Conservation (phyloP, 92 coral and sea anemone species). For the Chrysogorgia sp. region DNA sequence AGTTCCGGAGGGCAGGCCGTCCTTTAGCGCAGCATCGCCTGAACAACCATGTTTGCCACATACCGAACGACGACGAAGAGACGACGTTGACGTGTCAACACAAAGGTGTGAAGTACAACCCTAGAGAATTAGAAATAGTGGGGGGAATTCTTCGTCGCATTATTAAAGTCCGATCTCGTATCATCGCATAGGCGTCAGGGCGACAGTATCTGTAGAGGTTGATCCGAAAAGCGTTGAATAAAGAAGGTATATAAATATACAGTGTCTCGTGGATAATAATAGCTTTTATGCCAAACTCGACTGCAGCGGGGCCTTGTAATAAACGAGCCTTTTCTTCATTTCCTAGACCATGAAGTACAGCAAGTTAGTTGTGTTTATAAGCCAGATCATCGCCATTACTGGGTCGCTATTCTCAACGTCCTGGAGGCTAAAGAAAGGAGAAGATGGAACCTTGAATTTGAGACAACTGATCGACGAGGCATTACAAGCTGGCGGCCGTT, state of each 20-base stretch:
- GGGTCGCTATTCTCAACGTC: background rate
- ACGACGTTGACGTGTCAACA: background rate
- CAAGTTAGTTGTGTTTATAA: background rate
- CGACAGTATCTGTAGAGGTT: too few species aligned
- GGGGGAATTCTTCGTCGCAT: too few species aligned
- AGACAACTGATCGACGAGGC: background rate
- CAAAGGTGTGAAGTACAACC: background rate
- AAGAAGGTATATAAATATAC: too few species aligned
- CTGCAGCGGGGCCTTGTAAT: too few species aligned
- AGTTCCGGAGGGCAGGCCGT: conserved; percentile 45
- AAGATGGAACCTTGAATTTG: background rate
- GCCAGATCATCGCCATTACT: background rate
- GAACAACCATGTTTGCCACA: conserved; percentile 3
- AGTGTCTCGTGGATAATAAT: too few species aligned
- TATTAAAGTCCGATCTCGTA: too few species aligned
- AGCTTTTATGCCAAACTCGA: too few species aligned
- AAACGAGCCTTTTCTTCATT: background rate
- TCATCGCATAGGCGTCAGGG: too few species aligned
- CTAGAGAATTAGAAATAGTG: background rate
- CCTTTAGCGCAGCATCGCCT: background rate
- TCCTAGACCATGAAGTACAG: background rate
- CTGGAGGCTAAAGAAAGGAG: too few species aligned
- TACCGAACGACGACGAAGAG: background rate
- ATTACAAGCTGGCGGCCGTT: background rate
- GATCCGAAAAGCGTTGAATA: too few species aligned